phyloP scores from a whole-genome alignment of 2,888 invertebrate species.

The Geophilus truncorum region DNA sequence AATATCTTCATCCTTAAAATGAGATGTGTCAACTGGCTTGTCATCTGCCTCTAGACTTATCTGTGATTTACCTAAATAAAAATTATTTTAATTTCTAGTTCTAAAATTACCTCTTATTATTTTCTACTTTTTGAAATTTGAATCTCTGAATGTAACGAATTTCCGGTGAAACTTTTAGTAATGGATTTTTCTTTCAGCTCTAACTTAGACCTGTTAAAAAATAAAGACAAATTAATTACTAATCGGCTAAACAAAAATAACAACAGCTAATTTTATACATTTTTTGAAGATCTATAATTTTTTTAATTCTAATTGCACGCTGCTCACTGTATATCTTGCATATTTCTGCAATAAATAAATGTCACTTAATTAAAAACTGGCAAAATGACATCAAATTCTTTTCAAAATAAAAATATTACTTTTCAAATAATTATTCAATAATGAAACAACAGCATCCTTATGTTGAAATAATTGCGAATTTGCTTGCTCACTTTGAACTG shows the following conservation, averaged over 20 bases:
- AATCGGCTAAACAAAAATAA: too few relatives aligned
- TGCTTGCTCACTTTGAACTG: conserved; percentile 43
- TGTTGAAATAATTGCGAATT: conserved; percentile 66
- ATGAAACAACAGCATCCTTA: conserved; percentile 65
- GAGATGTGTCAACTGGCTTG: conserved; percentile 33
- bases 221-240: too few relatives aligned
- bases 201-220: conserved; percentile 40
- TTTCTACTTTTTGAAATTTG: not conserved
- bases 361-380: not conserved
- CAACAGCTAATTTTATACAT: conserved; percentile 55
- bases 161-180: not conserved
- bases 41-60: conserved; percentile 38
- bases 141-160: not conserved
- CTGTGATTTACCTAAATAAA: not conserved
- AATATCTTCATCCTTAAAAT: conserved; percentile 40
- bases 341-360: conserved; percentile 54
- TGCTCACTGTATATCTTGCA: conserved; percentile 84
- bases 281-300: conserved; percentile 75
- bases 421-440: conserved; percentile 75
- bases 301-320: conserved; percentile 77
- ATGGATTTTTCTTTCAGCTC: conserved; percentile 36
- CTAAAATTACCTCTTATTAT: too few relatives aligned
- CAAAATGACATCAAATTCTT: too few relatives aligned
- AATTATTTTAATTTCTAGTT: not conserved
- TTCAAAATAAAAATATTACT: conserved; percentile 41